phyloP scores from a whole-genome alignment of 2,797 vertebrate species.

The Arctocebus calabarensis region DNA sequence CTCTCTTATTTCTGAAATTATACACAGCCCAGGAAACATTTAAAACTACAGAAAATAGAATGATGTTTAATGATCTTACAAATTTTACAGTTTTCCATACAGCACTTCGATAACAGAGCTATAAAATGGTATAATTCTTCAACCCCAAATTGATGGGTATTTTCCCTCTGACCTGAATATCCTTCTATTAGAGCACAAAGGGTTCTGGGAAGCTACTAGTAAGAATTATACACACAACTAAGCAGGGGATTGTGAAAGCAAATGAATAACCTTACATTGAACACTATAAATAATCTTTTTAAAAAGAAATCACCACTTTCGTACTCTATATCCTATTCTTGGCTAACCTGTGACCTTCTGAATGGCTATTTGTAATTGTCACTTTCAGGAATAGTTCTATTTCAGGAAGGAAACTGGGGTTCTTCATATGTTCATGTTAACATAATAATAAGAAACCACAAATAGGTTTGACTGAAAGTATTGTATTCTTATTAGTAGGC shows the following conservation, averaged over 20 bases:
- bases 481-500: neutral
- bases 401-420: slow-evolving; percentile 33
- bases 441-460: neutral
- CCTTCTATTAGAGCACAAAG: neutral
- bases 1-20: slow-evolving; percentile 22
- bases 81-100: neutral
- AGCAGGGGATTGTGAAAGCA: neutral
- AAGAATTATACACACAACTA: neutral
- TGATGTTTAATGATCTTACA: neutral
- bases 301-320: neutral
- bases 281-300: neutral
- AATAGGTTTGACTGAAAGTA: neutral
- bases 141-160: neutral
- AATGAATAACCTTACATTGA: slow-evolving; percentile 12
- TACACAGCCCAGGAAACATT: slow-evolving; percentile 23
- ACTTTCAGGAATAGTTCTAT: neutral
- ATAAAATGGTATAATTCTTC: neutral
- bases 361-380: neutral
- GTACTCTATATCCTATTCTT: neutral
- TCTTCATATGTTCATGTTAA: slow-evolving; percentile 5
- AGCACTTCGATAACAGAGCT: neutral
- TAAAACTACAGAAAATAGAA: neutral
- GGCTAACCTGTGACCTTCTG: slow-evolving; percentile 1
- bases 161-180: neutral
- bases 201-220: neutral